Percentiles rank a stretch among this genome's conserved stretches.
These are phyloP conservation scores for Spicauda simplicius DNA, from an alignment of 2,888 invertebrate genomes.

Conservation along the genomic window DNA sequence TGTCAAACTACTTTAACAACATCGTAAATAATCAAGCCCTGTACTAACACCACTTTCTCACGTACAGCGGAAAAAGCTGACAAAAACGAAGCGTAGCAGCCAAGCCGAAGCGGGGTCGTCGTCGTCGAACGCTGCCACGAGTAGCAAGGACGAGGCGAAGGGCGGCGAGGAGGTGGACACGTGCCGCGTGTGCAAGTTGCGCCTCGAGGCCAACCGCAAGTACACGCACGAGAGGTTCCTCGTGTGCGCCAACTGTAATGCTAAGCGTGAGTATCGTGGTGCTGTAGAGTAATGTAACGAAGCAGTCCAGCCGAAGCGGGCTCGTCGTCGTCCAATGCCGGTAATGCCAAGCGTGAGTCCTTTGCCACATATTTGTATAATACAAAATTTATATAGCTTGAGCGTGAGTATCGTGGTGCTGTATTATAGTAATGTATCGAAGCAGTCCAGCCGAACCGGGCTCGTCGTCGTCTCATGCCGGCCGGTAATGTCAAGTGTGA, in stretches of 20 bases:
- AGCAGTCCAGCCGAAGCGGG: conserved; percentile 61
- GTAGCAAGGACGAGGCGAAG: conserved; percentile 46
- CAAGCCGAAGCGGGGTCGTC: conserved; percentile 52
- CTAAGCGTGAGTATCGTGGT: conserved; percentile 72
- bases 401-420: no score
- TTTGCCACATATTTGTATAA: no score
- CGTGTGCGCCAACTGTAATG: conserved; percentile 84
- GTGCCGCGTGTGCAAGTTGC: conserved; percentile 86
- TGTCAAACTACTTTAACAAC: no score
- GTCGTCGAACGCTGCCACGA: conserved; percentile 50
- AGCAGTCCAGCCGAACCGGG: no score
- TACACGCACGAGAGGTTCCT: conserved; percentile 86
- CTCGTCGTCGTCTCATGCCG: no score
- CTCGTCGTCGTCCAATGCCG: conserved; percentile 40
- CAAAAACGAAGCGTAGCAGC: conserved; percentile 72
- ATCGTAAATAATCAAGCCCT: no score
- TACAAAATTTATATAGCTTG: no score
- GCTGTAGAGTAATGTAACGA: conserved; percentile 56
- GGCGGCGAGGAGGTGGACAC: conserved; percentile 54
- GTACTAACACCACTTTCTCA: neutral
- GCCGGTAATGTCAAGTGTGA: no score
- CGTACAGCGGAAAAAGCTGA: conserved; percentile 73
- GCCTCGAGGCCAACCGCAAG: conserved; percentile 84
- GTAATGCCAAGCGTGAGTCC: no score
- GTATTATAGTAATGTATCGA: no score